Base-by-base conservation (phyloP, 1,140 invertebrate genomes). In the Drosophila quadrilineata region DNA sequence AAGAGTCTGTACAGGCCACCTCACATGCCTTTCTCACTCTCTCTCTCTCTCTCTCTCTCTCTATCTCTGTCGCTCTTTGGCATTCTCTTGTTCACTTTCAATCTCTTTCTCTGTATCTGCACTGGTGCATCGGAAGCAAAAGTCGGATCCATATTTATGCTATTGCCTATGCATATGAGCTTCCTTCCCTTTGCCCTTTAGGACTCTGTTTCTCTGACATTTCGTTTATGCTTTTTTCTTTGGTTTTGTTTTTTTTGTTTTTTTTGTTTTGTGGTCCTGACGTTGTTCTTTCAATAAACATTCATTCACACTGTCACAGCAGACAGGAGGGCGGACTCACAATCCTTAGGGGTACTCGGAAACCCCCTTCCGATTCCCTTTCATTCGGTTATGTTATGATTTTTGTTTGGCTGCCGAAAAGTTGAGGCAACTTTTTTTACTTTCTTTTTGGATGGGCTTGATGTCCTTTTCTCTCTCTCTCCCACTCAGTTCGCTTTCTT, bases 81-180 rank as follows among this genome's bases (percentile, higher is more conserved):
- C n/a, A n/a, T 10, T 21, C 40, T 24, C 14, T 48, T 26, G n/a
- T 16, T 41, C 16, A 21, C 31, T 8, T 10, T 10, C 8, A 48
- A 33, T 53, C 71, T 73, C 46, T 70, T 54, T 52, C 22, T 73
- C 62, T 62, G 56, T 56, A 62, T 73, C 62, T 62, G 56, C 62
- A 62, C 22, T 49, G 22, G 29, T 70, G 35, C 19, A 58, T 28
- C 31, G 46, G 60, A 43, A 29, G 28, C 6, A n/a, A n/a, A n/a
- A n/a, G n/a, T n/a, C 31, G 8, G 35, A 22, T 31, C 35, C 59
- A 49, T 49, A 63, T 68, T 67, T 60, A 62, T 67, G 49, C 26
- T 58, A 53, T 43, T 54, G 71, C 43, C 35, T 84, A 73, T 82
- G 73, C 73, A 82, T 82, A 84, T 84, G 77, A 82, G 64, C 45